A percentile compares a stretch with the other conserved stretches of the same genome.
These are phyloP conservation scores for Hypanus sabinus DNA, from an alignment of 2,113 vertebrate genomes.

Conservation along the genomic window DNA sequence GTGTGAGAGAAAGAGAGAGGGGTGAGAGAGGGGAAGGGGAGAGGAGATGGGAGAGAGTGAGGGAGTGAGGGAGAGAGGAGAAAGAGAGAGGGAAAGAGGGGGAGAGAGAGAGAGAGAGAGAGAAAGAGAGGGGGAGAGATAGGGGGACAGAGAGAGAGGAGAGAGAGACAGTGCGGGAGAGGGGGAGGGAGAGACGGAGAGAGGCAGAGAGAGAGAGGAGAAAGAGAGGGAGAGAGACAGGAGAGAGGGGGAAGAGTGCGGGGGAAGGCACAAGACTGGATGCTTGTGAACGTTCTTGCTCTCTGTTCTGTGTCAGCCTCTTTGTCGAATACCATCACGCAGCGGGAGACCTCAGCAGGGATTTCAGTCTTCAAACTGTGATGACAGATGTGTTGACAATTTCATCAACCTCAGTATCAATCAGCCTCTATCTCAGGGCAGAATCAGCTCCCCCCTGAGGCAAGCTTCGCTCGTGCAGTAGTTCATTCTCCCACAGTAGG, in stretches of 20 bases:
- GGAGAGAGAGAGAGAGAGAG: too few species aligned
- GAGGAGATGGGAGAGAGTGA: slow-evolving; percentile 12
- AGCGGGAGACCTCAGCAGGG: neutral
- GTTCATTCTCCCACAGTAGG: neutral
- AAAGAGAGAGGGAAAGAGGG: too few species aligned
- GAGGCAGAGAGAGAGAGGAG: slow-evolving; percentile 34
- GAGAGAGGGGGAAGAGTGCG: slow-evolving; percentile 37
- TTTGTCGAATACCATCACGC: slow-evolving; percentile 9
- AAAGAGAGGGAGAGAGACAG: neutral
- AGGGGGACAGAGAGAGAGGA: too few species aligned
- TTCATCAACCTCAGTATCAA: slow-evolving; percentile 26
- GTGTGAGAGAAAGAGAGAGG: too few species aligned
- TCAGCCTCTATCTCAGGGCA: neutral
- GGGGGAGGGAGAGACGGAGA: neutral
- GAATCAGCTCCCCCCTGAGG: neutral
- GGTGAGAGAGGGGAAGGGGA: slow-evolving; percentile 10
- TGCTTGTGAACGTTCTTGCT: neutral
- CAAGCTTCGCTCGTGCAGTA: neutral
- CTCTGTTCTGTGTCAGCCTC: slow-evolving; percentile 10
- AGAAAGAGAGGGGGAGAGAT: too few species aligned
- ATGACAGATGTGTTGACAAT: slow-evolving; percentile 34
- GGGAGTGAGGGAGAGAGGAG: slow-evolving; percentile 22
- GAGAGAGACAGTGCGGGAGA: neutral
- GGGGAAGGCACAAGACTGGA: neutral
- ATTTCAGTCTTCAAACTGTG: neutral